phyloP scores from a whole-genome alignment of 2,113 vertebrate species.

The Piprites chloris region DNA sequence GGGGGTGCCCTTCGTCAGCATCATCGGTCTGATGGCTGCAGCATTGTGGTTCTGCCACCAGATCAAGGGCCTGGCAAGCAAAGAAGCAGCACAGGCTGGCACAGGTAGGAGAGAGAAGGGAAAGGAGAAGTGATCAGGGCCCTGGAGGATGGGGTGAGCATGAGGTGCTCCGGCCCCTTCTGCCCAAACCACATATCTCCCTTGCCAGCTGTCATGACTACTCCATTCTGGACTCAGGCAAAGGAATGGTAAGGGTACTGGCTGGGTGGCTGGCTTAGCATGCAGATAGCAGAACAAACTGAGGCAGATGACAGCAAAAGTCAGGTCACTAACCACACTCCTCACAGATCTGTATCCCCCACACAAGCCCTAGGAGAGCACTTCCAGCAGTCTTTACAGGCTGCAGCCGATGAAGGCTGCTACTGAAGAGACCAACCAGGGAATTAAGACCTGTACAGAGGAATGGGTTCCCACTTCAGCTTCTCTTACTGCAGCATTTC shows the following conservation, averaged over 20 bases:
- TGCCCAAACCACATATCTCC: background rate
- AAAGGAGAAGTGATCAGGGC: background rate
- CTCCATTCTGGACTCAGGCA: background rate
- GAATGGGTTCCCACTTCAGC: background rate
- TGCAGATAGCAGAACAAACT: background rate
- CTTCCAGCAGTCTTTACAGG: background rate
- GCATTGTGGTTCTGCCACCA: background rate
- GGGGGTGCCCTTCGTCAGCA: background rate
- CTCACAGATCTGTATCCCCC: rapidly evolving
- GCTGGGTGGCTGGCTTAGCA: background rate
- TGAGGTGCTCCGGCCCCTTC: background rate
- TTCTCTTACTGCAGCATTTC: background rate
- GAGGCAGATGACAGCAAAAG: background rate
- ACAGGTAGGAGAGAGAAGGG: background rate
- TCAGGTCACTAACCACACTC: background rate
- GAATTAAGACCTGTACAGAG: background rate
- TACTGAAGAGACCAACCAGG: background rate
- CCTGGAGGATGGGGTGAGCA: rapidly evolving
- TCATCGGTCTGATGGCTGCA: background rate
- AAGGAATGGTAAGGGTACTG: rapidly evolving
- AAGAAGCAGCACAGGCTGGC: background rate
- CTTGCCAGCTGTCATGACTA: background rate
- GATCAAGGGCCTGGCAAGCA: background rate
- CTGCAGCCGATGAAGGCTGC: background rate
- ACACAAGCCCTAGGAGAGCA: background rate